Base-by-base conservation (phyloP, 2,888 invertebrate species). In the Hedychridium roseum region DNA sequence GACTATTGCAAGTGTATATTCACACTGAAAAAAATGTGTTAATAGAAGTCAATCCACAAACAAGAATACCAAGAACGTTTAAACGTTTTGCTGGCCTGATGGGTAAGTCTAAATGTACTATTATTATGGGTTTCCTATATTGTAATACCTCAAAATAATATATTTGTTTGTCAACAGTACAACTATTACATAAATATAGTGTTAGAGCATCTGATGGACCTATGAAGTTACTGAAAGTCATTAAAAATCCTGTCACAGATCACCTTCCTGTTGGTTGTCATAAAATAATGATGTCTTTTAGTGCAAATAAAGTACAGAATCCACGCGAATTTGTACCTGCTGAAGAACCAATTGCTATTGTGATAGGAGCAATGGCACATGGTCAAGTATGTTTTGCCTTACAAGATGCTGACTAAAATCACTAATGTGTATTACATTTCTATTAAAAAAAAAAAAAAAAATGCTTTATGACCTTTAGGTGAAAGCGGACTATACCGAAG, bases 311-410 rank as follows among this genome's bases (percentile, higher is more conserved):
- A 58, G 77, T 87, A n/a, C 74, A 82, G 12, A 80, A 88, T 64
- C 88, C 92, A 42, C 81, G 86, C 47, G 91, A 94, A 30, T 76
- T 97, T 23, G 92, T 94, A 5, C 92, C 92, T 0, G 80, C 82
- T 11, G 83, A 85, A 37, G 91, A 94, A 55, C 96, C 97, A 0
- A 85, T 97, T 46, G 95, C 91, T 0, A 82, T 99, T 60, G 89
- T 97, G 2, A 83, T 99, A 47, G 99, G 99, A 28, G 96, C 98
- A 2, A 97, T 99, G 90, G 98, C 99, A 0, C 94, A 97, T 80
- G 99, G 99, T 43, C 91, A 90, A 80, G 88, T 98, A 52, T 85
- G 87, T 64, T 82, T 83, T 28, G 23, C 23, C 23, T 23, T 23
- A 23, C 9, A 23, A 23, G 5, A 23, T 23, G 5, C 9, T 23